Base-by-base conservation (phyloP, 2,797 vertebrate genomes). In the Gobio occitaniae region DNA sequence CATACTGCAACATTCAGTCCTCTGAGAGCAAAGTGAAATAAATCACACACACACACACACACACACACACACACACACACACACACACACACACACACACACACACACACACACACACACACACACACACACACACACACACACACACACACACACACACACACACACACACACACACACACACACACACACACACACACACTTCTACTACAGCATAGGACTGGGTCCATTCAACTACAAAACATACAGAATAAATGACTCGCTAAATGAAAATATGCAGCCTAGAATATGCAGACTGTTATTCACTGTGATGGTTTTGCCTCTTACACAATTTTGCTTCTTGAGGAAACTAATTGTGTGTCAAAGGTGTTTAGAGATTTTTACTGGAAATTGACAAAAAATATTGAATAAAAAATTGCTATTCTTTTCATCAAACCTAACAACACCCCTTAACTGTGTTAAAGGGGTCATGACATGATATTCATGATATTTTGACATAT, bases 161-260 rank as follows among this genome's bases (percentile, higher is more conserved):
- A 44, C 54, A 19, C 48, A 76, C 8, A n/a, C 54, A 65, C 69
- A n/a, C 61, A 84, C 48, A 84, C 21, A 44, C 54, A 19, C 48
- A 76, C 8, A n/a, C 54, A 65, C 69, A 7, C 61, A 77, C 48
- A 83, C 21, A 44, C 52, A 19, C 25, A 76, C 7, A n/a, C 54
- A 78, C 69, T 29, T 10, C 78, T 72, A 44, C 82, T 29, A n/a
- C 21, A 77, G 61, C 61, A 66, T 21, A 77, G 59, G 56, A 63
- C 66, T 44, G 36, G 82, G 59, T 50, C 84, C 87, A 81, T 78
- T 78, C 82, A 82, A 56, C 65, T 50, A 32, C 32, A 63, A 44
- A 56, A 74, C 84, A 66, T 86, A 59, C 11, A 59, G 36, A 77
- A 12, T 59, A 77, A 59, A 41, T 59, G 52, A 77, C 52, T 77